A percentile compares a stretch with the other conserved stretches of the same genome.
phyloP scores from a whole-genome alignment of 2,888 invertebrate species.

The Calameuta pallipes region DNA sequence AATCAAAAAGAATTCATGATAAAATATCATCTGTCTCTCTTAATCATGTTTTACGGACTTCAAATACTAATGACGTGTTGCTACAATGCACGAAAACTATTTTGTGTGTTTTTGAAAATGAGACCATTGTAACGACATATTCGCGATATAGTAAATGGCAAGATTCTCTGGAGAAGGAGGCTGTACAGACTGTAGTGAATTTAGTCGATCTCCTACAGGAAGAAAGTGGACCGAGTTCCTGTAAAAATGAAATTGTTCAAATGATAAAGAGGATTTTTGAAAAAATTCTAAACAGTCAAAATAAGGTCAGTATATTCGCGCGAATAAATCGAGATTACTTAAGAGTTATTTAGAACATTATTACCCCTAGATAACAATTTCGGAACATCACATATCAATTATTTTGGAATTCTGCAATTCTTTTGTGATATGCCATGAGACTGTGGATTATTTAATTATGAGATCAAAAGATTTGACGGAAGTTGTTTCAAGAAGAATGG shows the following conservation, averaged over 20 bases:
- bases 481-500: neutral
- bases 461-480: neutral
- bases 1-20: neutral
- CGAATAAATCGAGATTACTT: no score
- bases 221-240: constrained; percentile 20
- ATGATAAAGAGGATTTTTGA: constrained; percentile 5
- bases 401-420: constrained; percentile 34
- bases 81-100: constrained; percentile 3
- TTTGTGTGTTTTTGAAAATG: constrained; percentile 54
- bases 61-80: constrained; percentile 7
- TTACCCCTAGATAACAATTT: constrained; percentile 23
- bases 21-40: constrained; percentile 10
- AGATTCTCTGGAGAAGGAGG: constrained; percentile 30
- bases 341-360: neutral
- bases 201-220: constrained; percentile 25
- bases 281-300: constrained; percentile 9
- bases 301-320: neutral
- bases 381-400: constrained; percentile 29
- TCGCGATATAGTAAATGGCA: constrained; percentile 47
- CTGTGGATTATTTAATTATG: constrained; percentile 9
- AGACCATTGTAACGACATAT: constrained; percentile 67
- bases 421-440: constrained; percentile 26
- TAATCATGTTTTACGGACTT: constrained; percentile 8
- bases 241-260: constrained; percentile 7
- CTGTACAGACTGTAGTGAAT: constrained; percentile 30